Percentiles rank a stretch among this genome's conserved stretches.
Evolutionary conservation across 2,888 invertebrate species (phyloP).

Genomic region (Panzeria rudis): DNA sequence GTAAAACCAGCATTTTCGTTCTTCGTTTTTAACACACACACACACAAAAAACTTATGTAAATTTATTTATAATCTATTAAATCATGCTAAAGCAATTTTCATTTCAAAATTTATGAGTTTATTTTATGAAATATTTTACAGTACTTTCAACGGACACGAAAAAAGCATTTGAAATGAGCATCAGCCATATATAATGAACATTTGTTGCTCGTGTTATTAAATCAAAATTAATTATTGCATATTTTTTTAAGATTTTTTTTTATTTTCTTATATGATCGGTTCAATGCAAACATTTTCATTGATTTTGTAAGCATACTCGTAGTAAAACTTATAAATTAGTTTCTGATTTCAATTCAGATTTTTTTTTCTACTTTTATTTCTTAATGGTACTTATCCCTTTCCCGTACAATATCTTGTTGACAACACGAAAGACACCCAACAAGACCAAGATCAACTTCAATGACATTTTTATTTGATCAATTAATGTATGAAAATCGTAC

Average conservation of each 20-base stretch:
- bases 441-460: slow-evolving; percentile 58
- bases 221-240: slow-evolving; percentile 17
- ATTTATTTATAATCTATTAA: too few relatives aligned
- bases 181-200: too few relatives aligned
- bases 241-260: not conserved
- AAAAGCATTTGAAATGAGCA: too few relatives aligned
- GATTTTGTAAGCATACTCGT: not conserved
- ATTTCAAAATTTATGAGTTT: too few relatives aligned
- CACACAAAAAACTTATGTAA: too few relatives aligned
- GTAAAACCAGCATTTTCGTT: too few relatives aligned
- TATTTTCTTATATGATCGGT: slow-evolving; percentile 6
- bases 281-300: slow-evolving; percentile 21
- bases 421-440: slow-evolving; percentile 55
- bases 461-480: slow-evolving; percentile 73
- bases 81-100: too few relatives aligned
- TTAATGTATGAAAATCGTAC: slow-evolving; percentile 50
- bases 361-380: slow-evolving; percentile 7
- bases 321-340: slow-evolving; percentile 28
- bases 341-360: slow-evolving; percentile 51
- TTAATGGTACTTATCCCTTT: slow-evolving; percentile 6
- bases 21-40: too few relatives aligned
- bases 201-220: slow-evolving; percentile 22
- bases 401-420: not conserved
- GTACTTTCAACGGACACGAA: too few relatives aligned
- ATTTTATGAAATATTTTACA: too few relatives aligned